A percentile compares a stretch with the other conserved stretches of the same genome.
Conservation (phyloP, 1,140 invertebrate genomes). For the Schlechtendalia chinensis region DNA sequence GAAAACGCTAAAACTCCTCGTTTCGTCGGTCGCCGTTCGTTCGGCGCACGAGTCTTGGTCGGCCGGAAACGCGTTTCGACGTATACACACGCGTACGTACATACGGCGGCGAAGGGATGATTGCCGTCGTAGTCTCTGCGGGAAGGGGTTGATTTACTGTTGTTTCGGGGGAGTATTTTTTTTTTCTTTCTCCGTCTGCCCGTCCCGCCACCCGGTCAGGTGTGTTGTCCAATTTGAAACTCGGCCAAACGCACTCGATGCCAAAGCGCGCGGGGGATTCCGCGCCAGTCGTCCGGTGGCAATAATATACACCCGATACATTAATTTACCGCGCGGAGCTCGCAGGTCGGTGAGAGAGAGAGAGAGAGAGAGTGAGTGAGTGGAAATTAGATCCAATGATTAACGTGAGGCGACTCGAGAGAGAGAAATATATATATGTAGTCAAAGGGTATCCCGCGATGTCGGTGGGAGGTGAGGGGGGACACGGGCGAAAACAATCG, state of each 20-base stretch:
- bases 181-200: not conserved
- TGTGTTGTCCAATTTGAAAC: slow-evolving; percentile 47
- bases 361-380: no score
- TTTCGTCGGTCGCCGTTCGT: not conserved
- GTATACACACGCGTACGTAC: no score
- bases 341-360: not conserved
- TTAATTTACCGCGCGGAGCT: slow-evolving; percentile 22
- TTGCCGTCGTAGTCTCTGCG: not conserved
- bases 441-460: no score
- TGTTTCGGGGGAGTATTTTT: slow-evolving; percentile 21
- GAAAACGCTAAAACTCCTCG: no score
- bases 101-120: not conserved
- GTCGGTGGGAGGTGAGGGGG: no score
- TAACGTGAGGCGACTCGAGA: slow-evolving; percentile 26
- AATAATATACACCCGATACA: slow-evolving; percentile 33
- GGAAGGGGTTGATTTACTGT: slow-evolving; percentile 48
- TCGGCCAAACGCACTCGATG: slow-evolving; percentile 35
- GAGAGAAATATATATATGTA: not conserved
- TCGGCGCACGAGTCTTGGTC: not conserved
- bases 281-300: slow-evolving; percentile 20
- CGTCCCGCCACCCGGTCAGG: not conserved
- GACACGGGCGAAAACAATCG: slow-evolving; percentile 14
- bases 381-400: slow-evolving; percentile 47
- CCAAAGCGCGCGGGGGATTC: slow-evolving; percentile 31
- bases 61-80: not conserved